Evolutionary conservation across 1,140 invertebrate species (phyloP).

Genomic region (Lepidostoma basale): DNA sequence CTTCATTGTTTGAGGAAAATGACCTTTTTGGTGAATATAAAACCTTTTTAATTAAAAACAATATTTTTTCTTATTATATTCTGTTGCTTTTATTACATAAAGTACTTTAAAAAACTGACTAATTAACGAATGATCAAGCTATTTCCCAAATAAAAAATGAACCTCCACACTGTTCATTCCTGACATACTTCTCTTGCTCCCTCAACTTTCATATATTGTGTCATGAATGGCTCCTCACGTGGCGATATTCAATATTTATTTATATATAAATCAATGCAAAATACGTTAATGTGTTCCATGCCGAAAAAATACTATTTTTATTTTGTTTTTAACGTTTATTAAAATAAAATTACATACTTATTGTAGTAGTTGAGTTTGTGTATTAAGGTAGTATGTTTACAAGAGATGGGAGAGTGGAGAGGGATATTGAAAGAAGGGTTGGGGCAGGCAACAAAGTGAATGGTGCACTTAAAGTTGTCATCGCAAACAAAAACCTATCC

Average conservation of each 20-base stretch:
- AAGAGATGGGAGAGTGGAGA: too few species aligned
- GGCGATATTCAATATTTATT: background rate
- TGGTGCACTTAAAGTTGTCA: too few species aligned
- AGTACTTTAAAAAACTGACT: background rate
- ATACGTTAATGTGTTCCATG: background rate
- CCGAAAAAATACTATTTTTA: too few species aligned
- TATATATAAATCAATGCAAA: background rate
- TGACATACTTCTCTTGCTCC: background rate
- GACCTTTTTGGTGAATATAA: background rate
- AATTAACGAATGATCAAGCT: background rate
- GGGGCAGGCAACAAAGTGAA: too few species aligned
- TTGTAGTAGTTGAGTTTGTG: too few species aligned
- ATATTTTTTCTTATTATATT: background rate
- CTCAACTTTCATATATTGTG: background rate
- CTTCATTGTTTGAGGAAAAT: background rate
- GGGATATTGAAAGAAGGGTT: too few species aligned
- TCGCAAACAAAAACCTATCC: too few species aligned
- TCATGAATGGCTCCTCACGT: background rate
- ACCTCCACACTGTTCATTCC: too few species aligned
- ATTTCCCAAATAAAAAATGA: background rate
- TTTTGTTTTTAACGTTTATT: too few species aligned
- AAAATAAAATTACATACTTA: too few species aligned
- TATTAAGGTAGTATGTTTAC: too few species aligned
- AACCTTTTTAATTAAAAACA: background rate
- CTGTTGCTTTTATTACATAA: background rate